These are phyloP conservation scores for Loriculus beryllinus DNA, from an alignment of 2,797 vertebrate species.

Conservation along the genomic window DNA sequence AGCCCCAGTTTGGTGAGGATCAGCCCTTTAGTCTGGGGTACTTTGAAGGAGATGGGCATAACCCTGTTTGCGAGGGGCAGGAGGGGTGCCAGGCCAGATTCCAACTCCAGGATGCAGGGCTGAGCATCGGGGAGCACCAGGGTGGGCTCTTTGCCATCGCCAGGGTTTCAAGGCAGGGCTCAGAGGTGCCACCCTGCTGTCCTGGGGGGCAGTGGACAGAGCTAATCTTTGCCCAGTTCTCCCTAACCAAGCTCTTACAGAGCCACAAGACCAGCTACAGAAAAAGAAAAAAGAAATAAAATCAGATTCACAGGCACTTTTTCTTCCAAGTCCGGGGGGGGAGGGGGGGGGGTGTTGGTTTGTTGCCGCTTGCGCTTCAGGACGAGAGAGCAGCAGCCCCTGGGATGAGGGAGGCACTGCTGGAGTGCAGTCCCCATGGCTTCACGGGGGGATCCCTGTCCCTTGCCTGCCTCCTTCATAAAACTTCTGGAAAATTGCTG, in stretches of 20 bases:
- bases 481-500: not conserved
- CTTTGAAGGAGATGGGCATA: not conserved
- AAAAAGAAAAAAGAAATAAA: not conserved
- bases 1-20: too few relatives aligned
- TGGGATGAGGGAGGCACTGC: not conserved
- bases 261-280: not conserved
- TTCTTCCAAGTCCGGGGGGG: not conserved
- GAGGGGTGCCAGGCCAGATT: not conserved
- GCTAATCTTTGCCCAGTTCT: not conserved
- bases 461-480: accelerated
- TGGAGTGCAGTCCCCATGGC: too few relatives aligned
- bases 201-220: accelerated
- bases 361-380: not conserved
- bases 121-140: accelerated
- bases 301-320: not conserved
- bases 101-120: too few relatives aligned
- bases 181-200: not conserved
- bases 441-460: accelerated
- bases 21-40: accelerated
- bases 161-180: accelerated
- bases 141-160: not conserved
- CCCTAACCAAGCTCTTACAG: accelerated
- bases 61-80: accelerated
- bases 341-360: not conserved
- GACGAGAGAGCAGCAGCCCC: not conserved